A percentile compares a stretch with the other conserved stretches of the same genome.
These are phyloP conservation scores for Trematocara zebra DNA, from an alignment of 2,113 vertebrate species.

Conservation along the genomic window DNA sequence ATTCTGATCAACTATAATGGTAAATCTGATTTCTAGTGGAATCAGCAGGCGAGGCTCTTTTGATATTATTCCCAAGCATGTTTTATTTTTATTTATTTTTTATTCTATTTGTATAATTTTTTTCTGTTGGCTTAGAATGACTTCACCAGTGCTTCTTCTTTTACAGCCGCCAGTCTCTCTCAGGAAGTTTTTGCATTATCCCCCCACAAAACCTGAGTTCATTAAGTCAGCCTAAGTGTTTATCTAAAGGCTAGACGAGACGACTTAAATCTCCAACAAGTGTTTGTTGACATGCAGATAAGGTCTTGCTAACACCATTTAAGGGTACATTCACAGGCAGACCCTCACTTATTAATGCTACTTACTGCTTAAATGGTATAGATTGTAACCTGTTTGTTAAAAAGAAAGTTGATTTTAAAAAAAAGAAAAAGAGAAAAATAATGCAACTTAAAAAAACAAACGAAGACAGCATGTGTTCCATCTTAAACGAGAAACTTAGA, in stretches of 20 bases:
- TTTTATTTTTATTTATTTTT: neutral
- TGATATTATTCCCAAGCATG: neutral
- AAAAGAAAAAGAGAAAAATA: neutral
- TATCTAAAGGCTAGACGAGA: slow-evolving; percentile 46
- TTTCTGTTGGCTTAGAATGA: neutral
- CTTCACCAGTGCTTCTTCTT: neutral
- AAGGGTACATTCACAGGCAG: neutral
- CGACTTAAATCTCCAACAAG: slow-evolving; percentile 31
- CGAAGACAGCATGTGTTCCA: neutral
- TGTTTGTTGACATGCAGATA: slow-evolving; percentile 36
- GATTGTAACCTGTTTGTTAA: neutral
- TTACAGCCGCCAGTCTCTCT: neutral
- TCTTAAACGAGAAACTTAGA: neutral
- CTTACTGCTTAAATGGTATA: neutral
- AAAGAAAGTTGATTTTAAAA: neutral
- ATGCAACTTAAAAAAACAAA: neutral
- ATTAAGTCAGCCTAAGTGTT: slow-evolving; percentile 48
- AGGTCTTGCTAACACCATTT: slow-evolving; percentile 17
- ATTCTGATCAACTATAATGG: neutral
- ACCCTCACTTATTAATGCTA: neutral
- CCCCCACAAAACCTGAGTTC: slow-evolving; percentile 17
- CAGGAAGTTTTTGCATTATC: neutral
- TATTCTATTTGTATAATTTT: neutral
- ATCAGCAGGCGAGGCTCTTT: neutral
- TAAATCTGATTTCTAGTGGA: neutral